Conservation (phyloP, 2,888 invertebrate species). For the Euplexia lucipara region DNA sequence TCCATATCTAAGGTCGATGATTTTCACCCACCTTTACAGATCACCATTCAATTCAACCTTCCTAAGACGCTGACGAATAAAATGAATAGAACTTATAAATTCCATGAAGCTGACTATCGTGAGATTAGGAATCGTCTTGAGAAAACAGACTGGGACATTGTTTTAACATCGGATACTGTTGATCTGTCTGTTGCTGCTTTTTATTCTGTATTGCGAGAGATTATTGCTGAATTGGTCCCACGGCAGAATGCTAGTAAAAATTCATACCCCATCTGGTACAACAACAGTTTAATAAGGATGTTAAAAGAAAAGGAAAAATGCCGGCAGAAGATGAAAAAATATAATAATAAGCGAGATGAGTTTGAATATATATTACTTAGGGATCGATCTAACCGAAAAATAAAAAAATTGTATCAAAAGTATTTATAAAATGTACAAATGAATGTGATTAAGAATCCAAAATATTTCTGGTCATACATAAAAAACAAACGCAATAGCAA, state of each 20-base stretch:
- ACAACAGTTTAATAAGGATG: too few species aligned
- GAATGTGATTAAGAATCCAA: constrained; percentile 2
- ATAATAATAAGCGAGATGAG: too few species aligned
- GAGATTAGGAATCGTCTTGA: constrained; percentile 2
- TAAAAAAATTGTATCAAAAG: not conserved
- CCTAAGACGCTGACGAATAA: constrained; percentile 1
- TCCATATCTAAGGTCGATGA: constrained; percentile 7
- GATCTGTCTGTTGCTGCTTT: not conserved
- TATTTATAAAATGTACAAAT: constrained; percentile 1
- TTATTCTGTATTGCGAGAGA: not conserved
- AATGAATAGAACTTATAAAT: not conserved
- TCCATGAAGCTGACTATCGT: not conserved
- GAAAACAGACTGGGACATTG: not conserved
- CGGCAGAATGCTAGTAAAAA: not conserved
- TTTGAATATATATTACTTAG: not conserved
- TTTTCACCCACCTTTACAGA: constrained; percentile 4
- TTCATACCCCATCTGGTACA: too few species aligned
- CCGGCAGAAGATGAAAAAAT: too few species aligned
- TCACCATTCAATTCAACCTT: constrained; percentile 2
- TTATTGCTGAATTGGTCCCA: not conserved
- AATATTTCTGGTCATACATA: constrained; percentile 4
- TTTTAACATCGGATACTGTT: not conserved
- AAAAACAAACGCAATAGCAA: not conserved
- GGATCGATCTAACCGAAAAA: not conserved
- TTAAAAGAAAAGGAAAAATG: too few species aligned